These are phyloP conservation scores for Drosophila sucinea DNA, from an alignment of 1,140 invertebrate species.

Conservation along the genomic window DNA sequence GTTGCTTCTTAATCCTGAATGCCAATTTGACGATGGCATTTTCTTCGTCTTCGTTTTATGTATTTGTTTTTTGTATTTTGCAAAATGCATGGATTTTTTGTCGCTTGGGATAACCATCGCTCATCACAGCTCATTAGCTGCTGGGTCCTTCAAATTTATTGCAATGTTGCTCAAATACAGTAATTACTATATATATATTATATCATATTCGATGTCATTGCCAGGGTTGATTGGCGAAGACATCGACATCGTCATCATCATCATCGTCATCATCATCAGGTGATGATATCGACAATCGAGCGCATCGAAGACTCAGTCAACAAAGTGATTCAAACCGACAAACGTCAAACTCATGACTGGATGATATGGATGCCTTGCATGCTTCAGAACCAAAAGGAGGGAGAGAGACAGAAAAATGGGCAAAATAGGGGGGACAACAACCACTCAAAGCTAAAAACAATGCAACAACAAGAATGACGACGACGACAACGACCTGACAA, in stretches of 20 bases:
- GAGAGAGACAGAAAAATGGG: too few relatives aligned
- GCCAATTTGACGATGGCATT: slow-evolving; percentile 6
- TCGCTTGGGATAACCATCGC: slow-evolving; percentile 32
- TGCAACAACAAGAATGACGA: slow-evolving; percentile 44
- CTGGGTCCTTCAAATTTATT: neutral
- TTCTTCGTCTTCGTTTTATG: neutral
- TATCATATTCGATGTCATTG: slow-evolving; percentile 4
- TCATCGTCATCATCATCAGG: neutral
- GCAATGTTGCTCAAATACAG: neutral
- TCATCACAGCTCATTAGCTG: slow-evolving; percentile 45
- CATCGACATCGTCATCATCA: neutral
- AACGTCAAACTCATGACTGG: slow-evolving; percentile 11
- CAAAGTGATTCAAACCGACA: slow-evolving; percentile 1
- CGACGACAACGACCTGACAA: slow-evolving; percentile 54
- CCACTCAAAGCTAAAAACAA: slow-evolving; percentile 41
- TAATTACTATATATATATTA: too few relatives aligned
- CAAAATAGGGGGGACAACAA: neutral
- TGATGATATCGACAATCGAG: neutral
- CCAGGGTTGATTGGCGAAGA: neutral
- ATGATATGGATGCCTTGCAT: slow-evolving; percentile 5
- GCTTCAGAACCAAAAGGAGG: slow-evolving; percentile 1
- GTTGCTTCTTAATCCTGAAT: slow-evolving; percentile 39
- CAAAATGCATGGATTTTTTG: slow-evolving; percentile 28
- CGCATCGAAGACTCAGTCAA: slow-evolving; percentile 5
- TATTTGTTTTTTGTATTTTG: neutral